Evolutionary conservation across 2,888 invertebrate species (phyloP), one percentile per base, ranked within the genome.

Genomic region (Cyclophora punctaria): DNA sequence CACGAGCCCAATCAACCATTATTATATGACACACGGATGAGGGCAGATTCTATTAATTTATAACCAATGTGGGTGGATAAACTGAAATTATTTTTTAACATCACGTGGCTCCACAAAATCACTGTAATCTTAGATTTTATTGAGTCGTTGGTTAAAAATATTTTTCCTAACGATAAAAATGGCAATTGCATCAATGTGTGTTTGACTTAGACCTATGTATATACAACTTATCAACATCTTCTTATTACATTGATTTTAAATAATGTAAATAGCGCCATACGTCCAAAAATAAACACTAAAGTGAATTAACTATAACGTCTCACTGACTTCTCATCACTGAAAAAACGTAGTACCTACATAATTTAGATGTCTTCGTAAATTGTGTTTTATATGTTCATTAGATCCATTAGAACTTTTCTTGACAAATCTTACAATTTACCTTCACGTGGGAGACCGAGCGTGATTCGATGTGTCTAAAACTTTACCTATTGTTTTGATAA

Each of bases 11-110:
- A 84, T 80, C 78, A 78, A 78, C 73, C 73, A 79, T 84, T 82
- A 85, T 86, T 84, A 84, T 80, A 83, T 73, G 80, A 82, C 83
- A 83, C 72, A 71, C 60, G 63, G 75, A 87, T 86, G 79, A 78
- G 87, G 87, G 86, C 74, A 78, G 76, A 80, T 80, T 82, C 83
- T 87, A 87, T 87, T 88, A 88, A 87, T 88, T 88, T 88, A 86
- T 86, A 81, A 77, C 83, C 86, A 76, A 87, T 87, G 88, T 87
- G 88, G 88, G 87, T 84, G 88, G 87, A 81, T 86, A 86, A 63
- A 75, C 83, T 80, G 78, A 77, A 71, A 88, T 88, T 86, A 86
- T 77, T 79, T 81, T 79, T 80, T 78, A 78, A 73, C 70, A 66
- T 50, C 54, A 50, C 6, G 48, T 56, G 69, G 65, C 76, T 75